Base-by-base conservation (phyloP, 2,888 invertebrate genomes). In the Cecidostiba fungosa region DNA sequence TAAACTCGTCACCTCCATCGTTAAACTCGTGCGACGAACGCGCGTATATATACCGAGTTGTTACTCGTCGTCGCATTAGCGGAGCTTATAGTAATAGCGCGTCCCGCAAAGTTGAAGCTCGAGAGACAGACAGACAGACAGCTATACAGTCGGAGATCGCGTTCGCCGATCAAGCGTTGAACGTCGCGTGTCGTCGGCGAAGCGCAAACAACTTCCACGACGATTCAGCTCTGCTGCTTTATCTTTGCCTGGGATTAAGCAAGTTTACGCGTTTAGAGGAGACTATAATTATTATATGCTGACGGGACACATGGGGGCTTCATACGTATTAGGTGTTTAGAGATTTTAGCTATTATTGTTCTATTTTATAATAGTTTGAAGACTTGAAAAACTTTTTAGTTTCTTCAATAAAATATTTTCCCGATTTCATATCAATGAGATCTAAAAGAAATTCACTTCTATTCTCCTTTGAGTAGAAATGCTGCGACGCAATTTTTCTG, bases 181-280 rank as follows among this genome's bases (percentile, higher is more conserved):
- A 54, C n/a, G 54, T 54, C 54, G 54, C 54, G 43, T 43, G 54
- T 54, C 54, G 54, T 54, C 54, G n/a, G n/a, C 54, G 54, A 1
- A 54, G 59, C 59, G 66, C 66, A 66, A 66, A 66, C 66, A 66
- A 26, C 66, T 66, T 66, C 19, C 6, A n/a, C 54, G 26, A 66
- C 59, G 29, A 66, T 66, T 26, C 2, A 66, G 26, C 26, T 26
- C 6, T 10, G 66, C 66, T 26, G 66, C 66, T 66, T 66, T 66
- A 59, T 59, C 59, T 59, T n/a, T 23, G 8, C 5, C n/a, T 3
- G 59, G 23, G 59, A 59, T 59, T 59, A 59, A 23, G 59, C 59
- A 23, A 59, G 59, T 59, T 59, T 59, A 59, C 59, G 23, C 59
- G 19, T 23, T 23, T 23, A 23, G 8, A 19, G 0, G 59, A 23